phyloP scores from a whole-genome alignment of 2,113 vertebrate genomes.

The Poecile atricapillus region DNA sequence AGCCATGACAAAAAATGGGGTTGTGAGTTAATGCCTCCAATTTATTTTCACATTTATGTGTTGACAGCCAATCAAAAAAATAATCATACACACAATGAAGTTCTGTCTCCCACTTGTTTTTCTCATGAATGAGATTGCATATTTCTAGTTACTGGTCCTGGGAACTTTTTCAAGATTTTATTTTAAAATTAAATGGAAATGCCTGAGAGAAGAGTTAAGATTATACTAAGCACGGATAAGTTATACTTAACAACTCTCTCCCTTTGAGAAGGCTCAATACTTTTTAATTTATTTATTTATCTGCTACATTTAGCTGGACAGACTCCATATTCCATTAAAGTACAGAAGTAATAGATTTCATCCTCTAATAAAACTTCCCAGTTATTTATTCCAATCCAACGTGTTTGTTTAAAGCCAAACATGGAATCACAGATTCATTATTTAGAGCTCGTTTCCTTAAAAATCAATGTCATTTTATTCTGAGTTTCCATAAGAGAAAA shows the following conservation, averaged over 20 bases:
- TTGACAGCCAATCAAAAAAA: constrained; percentile 53
- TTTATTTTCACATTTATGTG: constrained; percentile 42
- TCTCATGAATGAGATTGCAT: constrained; percentile 30
- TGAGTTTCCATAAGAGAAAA: constrained; percentile 55
- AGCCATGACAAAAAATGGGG: not conserved
- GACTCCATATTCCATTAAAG: constrained; percentile 9
- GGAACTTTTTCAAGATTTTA: constrained; percentile 10
- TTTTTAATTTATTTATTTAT: constrained; percentile 43
- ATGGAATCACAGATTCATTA: not conserved
- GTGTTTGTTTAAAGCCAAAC: not conserved
- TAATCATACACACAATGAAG: constrained; percentile 5
- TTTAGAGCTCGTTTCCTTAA: constrained; percentile 17
- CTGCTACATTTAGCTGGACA: constrained; percentile 35
- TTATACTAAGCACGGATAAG: not conserved
- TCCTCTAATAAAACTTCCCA: not conserved
- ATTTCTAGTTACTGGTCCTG: not conserved
- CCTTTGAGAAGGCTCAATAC: not conserved
- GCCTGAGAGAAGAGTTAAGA: constrained; percentile 11
- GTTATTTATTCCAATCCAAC: not conserved
- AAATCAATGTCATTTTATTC: constrained; percentile 49
- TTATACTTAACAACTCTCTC: constrained; percentile 11
- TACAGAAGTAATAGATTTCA: constrained; percentile 17
- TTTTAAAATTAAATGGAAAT: constrained; percentile 15
- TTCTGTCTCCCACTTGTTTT: constrained; percentile 50
- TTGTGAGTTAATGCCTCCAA: not conserved